Percentiles rank a stretch among this genome's conserved stretches.
Evolutionary conservation across 2,888 invertebrate species (phyloP).

Genomic region (Crocallis elinguaria): DNA sequence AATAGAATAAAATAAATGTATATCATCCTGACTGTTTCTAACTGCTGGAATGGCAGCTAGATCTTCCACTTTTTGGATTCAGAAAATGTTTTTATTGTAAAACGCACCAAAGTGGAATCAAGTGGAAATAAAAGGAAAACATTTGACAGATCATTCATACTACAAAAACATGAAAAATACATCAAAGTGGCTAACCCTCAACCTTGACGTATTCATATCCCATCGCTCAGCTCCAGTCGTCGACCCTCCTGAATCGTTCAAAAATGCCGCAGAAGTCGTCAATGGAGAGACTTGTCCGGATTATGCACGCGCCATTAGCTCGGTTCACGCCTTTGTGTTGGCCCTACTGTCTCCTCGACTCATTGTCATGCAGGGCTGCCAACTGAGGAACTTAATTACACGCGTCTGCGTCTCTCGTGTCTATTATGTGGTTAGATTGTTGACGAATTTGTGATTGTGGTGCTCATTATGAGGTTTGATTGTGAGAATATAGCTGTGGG

Average conservation of each 20-base stretch:
- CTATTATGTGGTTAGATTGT: constrained; percentile 40
- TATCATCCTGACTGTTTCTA: too few relatives aligned
- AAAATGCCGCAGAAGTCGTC: constrained; percentile 66
- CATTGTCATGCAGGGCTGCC: constrained; percentile 65
- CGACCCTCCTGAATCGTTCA: constrained; percentile 50
- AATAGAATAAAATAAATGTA: too few relatives aligned
- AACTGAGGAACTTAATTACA: constrained; percentile 57
- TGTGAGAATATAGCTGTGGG: background rate
- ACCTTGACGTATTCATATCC: constrained; percentile 28
- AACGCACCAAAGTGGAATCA: too few relatives aligned
- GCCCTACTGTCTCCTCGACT: constrained; percentile 49
- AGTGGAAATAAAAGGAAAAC: too few relatives aligned
- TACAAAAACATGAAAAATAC: constrained; percentile 8
- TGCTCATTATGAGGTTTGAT: constrained; percentile 5
- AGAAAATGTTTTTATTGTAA: too few relatives aligned
- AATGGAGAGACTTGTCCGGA: constrained; percentile 70
- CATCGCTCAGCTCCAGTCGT: constrained; percentile 34
- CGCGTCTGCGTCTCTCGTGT: constrained; percentile 49
- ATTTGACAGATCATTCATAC: too few relatives aligned
- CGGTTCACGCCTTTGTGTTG: constrained; percentile 66
- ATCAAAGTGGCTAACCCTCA: constrained; percentile 4
- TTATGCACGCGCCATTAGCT: constrained; percentile 75
- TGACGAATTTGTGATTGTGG: constrained; percentile 23
- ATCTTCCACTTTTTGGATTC: too few relatives aligned
- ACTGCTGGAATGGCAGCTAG: too few relatives aligned